A percentile compares a stretch with the other conserved stretches of the same genome.
Evolutionary conservation across 2,888 invertebrate species (phyloP).

Genomic region (Cataglyphis livida): DNA sequence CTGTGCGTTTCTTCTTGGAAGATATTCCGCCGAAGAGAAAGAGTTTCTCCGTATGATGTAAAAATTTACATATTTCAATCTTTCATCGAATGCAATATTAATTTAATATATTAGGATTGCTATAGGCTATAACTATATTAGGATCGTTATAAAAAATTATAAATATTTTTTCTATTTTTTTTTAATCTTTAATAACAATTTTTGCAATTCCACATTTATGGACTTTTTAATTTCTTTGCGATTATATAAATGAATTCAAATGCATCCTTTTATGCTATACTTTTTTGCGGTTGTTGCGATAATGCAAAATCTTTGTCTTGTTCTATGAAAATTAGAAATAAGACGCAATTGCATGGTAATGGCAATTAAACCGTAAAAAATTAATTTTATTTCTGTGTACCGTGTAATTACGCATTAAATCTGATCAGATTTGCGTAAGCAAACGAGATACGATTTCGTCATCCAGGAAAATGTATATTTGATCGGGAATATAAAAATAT

Average conservation of each 20-base stretch:
- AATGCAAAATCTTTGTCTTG: not conserved
- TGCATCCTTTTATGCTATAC: not conserved
- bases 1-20: not conserved
- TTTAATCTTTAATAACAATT: not conserved
- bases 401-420: not conserved
- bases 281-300: not conserved
- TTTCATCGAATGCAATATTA: not conserved
- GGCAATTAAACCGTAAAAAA: not conserved
- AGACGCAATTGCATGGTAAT: not conserved
- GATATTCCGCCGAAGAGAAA: not conserved
- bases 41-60: slow-evolving; percentile 2
- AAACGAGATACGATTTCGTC: slow-evolving; percentile 12
- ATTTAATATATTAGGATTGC: not conserved
- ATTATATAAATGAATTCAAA: not conserved
- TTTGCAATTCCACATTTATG: not conserved
- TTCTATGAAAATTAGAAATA: not conserved
- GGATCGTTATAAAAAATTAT: not conserved
- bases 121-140: not conserved
- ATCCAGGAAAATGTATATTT: not conserved
- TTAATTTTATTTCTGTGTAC: not conserved
- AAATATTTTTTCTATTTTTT: not conserved
- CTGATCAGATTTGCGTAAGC: slow-evolving; percentile 7
- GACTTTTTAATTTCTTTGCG: not conserved
- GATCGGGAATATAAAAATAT: not conserved
- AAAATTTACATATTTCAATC: not conserved